Evolutionary conservation across 2,888 invertebrate genomes (phyloP).

Genomic region (Lepidonotus clava): DNA sequence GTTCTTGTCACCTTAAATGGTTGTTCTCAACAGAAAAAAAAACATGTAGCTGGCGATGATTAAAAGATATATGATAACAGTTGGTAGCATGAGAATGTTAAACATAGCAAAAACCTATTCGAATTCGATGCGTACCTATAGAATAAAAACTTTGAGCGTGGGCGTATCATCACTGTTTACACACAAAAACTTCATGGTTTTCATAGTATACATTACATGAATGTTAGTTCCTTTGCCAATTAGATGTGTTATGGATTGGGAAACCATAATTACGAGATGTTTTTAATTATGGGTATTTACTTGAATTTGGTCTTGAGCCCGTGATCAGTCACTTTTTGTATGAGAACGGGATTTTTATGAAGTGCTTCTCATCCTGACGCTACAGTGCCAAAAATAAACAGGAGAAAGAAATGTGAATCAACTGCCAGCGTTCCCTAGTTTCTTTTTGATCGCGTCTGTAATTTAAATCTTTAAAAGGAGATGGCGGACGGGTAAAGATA

Average conservation of each 20-base stretch:
- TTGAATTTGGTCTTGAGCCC: background rate
- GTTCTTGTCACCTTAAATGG: too few relatives aligned
- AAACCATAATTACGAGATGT: background rate
- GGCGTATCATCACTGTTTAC: too few relatives aligned
- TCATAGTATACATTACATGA: too few relatives aligned
- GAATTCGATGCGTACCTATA: too few relatives aligned
- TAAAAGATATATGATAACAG: too few relatives aligned
- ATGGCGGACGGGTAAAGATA: background rate
- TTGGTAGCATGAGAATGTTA: too few relatives aligned
- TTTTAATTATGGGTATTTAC: background rate
- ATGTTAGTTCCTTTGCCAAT: too few relatives aligned
- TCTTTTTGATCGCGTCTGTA: background rate
- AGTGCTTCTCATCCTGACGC: background rate
- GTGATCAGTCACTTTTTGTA: background rate
- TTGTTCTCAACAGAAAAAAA: too few relatives aligned
- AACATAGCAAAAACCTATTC: too few relatives aligned
- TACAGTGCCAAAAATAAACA: conserved; percentile 1
- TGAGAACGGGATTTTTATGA: background rate
- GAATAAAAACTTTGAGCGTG: too few relatives aligned
- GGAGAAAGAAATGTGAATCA: background rate
- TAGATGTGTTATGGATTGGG: background rate
- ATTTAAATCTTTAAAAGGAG: conserved; percentile 14
- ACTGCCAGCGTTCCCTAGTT: background rate
- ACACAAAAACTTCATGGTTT: too few relatives aligned
- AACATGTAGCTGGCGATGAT: too few relatives aligned